A percentile compares a stretch with the other conserved stretches of the same genome.
Conservation (phyloP, 2,797 vertebrate genomes). For the Philypnodon macrostomus region DNA sequence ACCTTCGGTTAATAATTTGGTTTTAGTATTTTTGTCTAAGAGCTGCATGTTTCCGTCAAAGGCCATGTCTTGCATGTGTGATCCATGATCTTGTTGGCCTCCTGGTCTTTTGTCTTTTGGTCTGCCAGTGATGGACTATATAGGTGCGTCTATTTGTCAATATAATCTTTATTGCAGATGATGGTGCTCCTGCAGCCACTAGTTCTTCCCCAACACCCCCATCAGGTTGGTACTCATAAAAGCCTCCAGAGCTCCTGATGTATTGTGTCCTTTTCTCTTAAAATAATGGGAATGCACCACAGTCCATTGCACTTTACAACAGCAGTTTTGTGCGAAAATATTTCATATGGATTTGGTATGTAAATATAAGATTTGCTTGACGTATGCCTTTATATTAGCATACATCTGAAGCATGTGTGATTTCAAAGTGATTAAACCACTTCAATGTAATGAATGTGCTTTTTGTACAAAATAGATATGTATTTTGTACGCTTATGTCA, state of each 20-base stretch:
- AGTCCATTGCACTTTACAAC: neutral
- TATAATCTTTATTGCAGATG: slow-evolving; percentile 80
- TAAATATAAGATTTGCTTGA: slow-evolving; percentile 25
- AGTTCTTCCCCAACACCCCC: slow-evolving; percentile 67
- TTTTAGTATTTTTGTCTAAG: slow-evolving; percentile 19
- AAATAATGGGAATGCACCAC: neutral
- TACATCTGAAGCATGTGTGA: slow-evolving; percentile 51
- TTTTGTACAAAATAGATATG: slow-evolving; percentile 34
- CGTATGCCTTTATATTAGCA: slow-evolving; percentile 47
- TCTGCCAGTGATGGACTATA: slow-evolving; percentile 60
- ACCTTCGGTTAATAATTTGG: slow-evolving; percentile 6
- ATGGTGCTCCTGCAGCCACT: slow-evolving; percentile 67
- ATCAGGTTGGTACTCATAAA: slow-evolving; percentile 76
- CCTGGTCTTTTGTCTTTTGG: slow-evolving; percentile 47
- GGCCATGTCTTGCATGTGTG: slow-evolving; percentile 45
- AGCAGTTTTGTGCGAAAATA: neutral
- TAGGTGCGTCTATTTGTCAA: slow-evolving; percentile 75
- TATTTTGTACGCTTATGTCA: slow-evolving; percentile 28
- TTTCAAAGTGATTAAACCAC: slow-evolving; percentile 18
- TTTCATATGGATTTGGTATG: neutral
- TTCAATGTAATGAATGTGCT: slow-evolving; percentile 34
- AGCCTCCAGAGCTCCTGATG: slow-evolving; percentile 24
- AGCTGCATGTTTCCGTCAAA: slow-evolving; percentile 38
- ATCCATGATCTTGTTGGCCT: slow-evolving; percentile 24
- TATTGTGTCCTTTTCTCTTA: neutral